Conservation (phyloP, 2,113 vertebrate species). For the Saiga tatarica region DNA sequence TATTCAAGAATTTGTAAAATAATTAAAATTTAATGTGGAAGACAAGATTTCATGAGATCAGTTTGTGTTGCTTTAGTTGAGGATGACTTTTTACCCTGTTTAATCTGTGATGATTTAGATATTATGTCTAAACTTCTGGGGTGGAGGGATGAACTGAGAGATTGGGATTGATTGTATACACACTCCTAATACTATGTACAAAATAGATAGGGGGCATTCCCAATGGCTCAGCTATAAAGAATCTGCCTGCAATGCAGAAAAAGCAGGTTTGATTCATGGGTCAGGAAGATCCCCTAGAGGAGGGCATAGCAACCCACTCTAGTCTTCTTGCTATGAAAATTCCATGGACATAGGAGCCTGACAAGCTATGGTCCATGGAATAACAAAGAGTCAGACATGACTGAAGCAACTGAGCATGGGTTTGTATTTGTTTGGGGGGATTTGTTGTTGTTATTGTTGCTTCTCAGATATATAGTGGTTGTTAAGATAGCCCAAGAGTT, state of each 20-base stretch:
- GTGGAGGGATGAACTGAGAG: background rate
- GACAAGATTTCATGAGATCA: background rate
- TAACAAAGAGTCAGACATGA: background rate
- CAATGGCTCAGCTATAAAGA: background rate
- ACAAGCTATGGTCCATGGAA: background rate
- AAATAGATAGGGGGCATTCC: background rate
- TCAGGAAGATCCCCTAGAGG: background rate
- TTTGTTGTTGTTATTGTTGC: background rate
- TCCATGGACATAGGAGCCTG: background rate
- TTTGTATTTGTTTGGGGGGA: background rate
- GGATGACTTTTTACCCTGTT: background rate
- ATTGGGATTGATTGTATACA: background rate
- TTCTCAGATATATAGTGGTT: background rate
- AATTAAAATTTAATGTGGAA: background rate
- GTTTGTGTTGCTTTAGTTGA: background rate
- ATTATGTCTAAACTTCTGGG: background rate
- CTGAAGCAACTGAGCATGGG: background rate
- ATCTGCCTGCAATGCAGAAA: background rate
- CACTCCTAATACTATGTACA: background rate
- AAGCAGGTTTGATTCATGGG: background rate
- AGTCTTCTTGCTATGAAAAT: background rate
- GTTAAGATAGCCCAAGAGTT: background rate
- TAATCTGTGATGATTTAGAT: background rate
- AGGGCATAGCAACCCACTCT: background rate
- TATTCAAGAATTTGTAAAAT: background rate